A percentile compares a stretch with the other conserved stretches of the same genome.
phyloP scores from a whole-genome alignment of 2,797 vertebrate genomes.

The Microctenopoma steveboyesi region DNA sequence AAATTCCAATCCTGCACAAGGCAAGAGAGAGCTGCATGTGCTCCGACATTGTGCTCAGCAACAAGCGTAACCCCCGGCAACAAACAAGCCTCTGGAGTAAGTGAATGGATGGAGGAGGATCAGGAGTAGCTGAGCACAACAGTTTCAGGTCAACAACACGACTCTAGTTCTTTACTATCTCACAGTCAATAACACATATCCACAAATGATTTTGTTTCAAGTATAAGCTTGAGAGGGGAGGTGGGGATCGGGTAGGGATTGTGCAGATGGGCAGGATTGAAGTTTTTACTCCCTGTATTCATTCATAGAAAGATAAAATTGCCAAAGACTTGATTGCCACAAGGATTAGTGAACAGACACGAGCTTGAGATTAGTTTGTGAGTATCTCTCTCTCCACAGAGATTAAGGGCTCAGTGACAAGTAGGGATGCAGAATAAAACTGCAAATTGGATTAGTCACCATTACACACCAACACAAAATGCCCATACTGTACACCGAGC shows the following conservation, averaged over 20 bases:
- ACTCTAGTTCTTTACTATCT: slow-evolving; percentile 46
- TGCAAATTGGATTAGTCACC: slow-evolving; percentile 84
- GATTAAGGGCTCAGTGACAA: slow-evolving; percentile 79
- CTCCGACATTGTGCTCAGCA: slow-evolving; percentile 89
- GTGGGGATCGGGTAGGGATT: not conserved
- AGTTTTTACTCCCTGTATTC: slow-evolving; percentile 41
- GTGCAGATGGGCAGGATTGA: slow-evolving; percentile 29
- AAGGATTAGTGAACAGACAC: slow-evolving; percentile 61
- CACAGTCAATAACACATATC: slow-evolving; percentile 27
- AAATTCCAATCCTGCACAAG: slow-evolving; percentile 93
- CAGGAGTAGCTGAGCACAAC: slow-evolving; percentile 62
- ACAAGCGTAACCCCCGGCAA: slow-evolving; percentile 84
- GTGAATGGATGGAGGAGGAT: slow-evolving; percentile 76
- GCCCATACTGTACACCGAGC: slow-evolving; percentile 46
- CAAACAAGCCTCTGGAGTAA: slow-evolving; percentile 79
- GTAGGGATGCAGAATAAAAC: slow-evolving; percentile 78
- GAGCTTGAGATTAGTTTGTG: slow-evolving; percentile 68
- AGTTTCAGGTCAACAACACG: slow-evolving; percentile 63
- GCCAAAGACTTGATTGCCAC: slow-evolving; percentile 28
- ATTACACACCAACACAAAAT: slow-evolving; percentile 72
- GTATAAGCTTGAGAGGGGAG: slow-evolving; percentile 26
- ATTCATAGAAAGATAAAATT: slow-evolving; percentile 68
- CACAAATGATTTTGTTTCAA: slow-evolving; percentile 31
- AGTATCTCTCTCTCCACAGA: slow-evolving; percentile 67
- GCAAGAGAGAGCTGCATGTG: slow-evolving; percentile 92